These are phyloP conservation scores for Xenopus tropicalis DNA, from an alignment of 2,113 vertebrate species.

Conservation along the genomic window UCB_Xtro_10.0 CM004450.2:91606001-91606500, in stretches of 20 bases:
- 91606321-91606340: background rate
- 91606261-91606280: background rate
- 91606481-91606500: no score
- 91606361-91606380: no score
- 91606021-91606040: constrained; percentile 37
- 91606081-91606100: constrained; percentile 50
- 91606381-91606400: no score
- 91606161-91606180: background rate
- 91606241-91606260: no score
- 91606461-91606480: no score
- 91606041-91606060: constrained; percentile 47
- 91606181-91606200: no score
- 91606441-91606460: no score
- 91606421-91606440: no score
- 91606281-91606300: background rate
- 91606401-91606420: no score
- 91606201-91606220: no score
- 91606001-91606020: constrained; percentile 55
- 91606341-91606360: no score
- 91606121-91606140: constrained; percentile 21
- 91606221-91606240: no score
- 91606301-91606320: background rate
- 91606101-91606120: background rate
- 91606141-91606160: background rate
- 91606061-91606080: constrained; percentile 60